phyloP scores from a whole-genome alignment of 2,113 vertebrate species.

The Vulpes ferrilata region DNA sequence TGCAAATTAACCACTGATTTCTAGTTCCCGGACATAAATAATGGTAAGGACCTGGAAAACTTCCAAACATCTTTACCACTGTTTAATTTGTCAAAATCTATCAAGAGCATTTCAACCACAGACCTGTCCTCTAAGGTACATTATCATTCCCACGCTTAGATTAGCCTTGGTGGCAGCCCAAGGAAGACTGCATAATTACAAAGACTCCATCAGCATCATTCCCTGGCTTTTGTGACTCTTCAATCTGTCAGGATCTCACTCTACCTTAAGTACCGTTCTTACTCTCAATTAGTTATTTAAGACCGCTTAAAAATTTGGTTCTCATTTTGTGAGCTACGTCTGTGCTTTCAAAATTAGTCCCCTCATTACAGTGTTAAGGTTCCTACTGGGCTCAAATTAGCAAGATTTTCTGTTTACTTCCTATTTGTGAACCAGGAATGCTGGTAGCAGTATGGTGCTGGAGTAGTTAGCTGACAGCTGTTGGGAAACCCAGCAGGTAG shows the following conservation, averaged over 20 bases:
- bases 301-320: slow-evolving; percentile 76
- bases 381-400: slow-evolving; percentile 81
- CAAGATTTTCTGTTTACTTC: slow-evolving; percentile 86
- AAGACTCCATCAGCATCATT: slow-evolving; percentile 61
- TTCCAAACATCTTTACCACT: slow-evolving; percentile 89
- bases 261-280: slow-evolving; percentile 72
- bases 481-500: slow-evolving; percentile 71
- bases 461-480: slow-evolving; percentile 70
- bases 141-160: slow-evolving; percentile 76
- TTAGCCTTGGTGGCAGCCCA: slow-evolving; percentile 78
- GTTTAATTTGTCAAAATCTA: slow-evolving; percentile 90
- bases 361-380: slow-evolving; percentile 68
- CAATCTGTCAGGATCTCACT: slow-evolving; percentile 67
- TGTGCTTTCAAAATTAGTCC: slow-evolving; percentile 79
- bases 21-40: slow-evolving; percentile 88
- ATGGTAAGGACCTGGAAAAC: slow-evolving; percentile 87
- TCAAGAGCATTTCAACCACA: slow-evolving; percentile 86
- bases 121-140: slow-evolving; percentile 84
- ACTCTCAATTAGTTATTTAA: slow-evolving; percentile 79
- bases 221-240: slow-evolving; percentile 54
- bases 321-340: slow-evolving; percentile 68
- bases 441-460: slow-evolving; percentile 52
- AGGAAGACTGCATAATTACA: slow-evolving; percentile 76
- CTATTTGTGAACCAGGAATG: slow-evolving; percentile 78
- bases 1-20: slow-evolving; percentile 89